Base-by-base conservation (phyloP, 2,113 vertebrate genomes). In the Gymnobelideus leadbeateri region DNA sequence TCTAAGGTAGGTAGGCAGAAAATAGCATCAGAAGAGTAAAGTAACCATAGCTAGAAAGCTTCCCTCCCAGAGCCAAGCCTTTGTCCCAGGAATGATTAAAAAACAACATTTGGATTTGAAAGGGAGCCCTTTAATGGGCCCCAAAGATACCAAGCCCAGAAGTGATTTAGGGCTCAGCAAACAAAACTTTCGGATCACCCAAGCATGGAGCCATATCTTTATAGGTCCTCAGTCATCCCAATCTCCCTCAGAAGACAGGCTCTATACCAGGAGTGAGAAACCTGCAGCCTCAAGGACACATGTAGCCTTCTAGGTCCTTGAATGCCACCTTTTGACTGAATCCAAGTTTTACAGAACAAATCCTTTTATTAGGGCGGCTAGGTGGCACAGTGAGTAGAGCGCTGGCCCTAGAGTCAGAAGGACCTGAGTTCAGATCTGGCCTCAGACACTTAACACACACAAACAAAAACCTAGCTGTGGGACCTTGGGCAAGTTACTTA, bases 21-120 rank as follows among this genome's bases (percentile, higher is more conserved):
- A 55, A 25, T 52, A 61, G 28, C 55, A 92, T 14, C 9, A 92
- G 26, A 95, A 53, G 92, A 84, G 26, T 26, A 94, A 94, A 53
- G 93, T 3, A 12, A 51, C 2, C 90, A 51, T 11, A 23, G 51
- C 47, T 61, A 6, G 31, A 68, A 91, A 91, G 49, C n/a, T 51
- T 28, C 14, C 37, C 14, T 93, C 57, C 52, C 31, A 89, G 84
- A 11, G n/a, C 2, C 51, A 43, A 91, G 28, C 49, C 52, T 92
- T 47, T 51, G 47, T 6, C 51, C 46, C 25, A 51, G 37, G 16
- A 84, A n/a, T 16, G 24, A 14, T 14, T 61, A 31, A 61, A 37
- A 68, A 57, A 52, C 19, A 28, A 43, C 1, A 96, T n/a, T 28
- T 47, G 3, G 2, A 25, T 89, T 50, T 84, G 16, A 50, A 8